Base-by-base conservation (phyloP, 92 coral and sea anemone species). In the Epizoanthus fatuus region DNA sequence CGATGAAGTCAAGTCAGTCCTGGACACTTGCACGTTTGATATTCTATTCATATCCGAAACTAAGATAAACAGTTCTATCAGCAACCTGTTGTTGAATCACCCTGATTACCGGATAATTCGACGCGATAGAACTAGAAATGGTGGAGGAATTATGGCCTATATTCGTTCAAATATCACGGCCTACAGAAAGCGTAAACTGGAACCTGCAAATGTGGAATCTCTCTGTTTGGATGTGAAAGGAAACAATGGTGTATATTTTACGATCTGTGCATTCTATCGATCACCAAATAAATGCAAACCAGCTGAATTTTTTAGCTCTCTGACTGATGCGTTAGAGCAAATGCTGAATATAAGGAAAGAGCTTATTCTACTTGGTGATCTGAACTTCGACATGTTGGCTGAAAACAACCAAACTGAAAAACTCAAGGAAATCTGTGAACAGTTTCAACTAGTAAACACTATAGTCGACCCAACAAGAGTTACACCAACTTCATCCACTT, bases 41-140 rank as follows among this genome's bases (percentile, higher is more conserved):
- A 74, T 88, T 81, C 87, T 82, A 81, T 87, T 84, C 38, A 66
- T 88, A 65, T 54, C 88, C 57, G 92, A 88, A 77, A 81, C 88
- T 32, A 81, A 63, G 66, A 22, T 82, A 10, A 87, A 88, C 84
- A 59, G 81, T 64, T 72, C 83, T 59, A 59, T 58, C 62, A 37
- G 63, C 47, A 74, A 65, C 66, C 29, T 49, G 35, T 81, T 39
- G 8, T 55, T 89, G 44, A 68, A 77, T 6, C 89, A 84, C 73
- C 93, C 89, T 4, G 57, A 54, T 59, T 89, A 84, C 52, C 68
- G 92, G 49, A 64, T 88, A 17, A 22, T 84, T 75, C 65, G 92
- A 42, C 57, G 59, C 42, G 92, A 89, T 51, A 74, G 91, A 37
- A 79, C 78, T 29, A 84, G 77, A 73, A 89, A 89, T 29, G 86